Percentiles rank a stretch among this genome's conserved stretches.
Conservation (phyloP, 2,888 invertebrate species). For the Latheticus oryzae region DNA sequence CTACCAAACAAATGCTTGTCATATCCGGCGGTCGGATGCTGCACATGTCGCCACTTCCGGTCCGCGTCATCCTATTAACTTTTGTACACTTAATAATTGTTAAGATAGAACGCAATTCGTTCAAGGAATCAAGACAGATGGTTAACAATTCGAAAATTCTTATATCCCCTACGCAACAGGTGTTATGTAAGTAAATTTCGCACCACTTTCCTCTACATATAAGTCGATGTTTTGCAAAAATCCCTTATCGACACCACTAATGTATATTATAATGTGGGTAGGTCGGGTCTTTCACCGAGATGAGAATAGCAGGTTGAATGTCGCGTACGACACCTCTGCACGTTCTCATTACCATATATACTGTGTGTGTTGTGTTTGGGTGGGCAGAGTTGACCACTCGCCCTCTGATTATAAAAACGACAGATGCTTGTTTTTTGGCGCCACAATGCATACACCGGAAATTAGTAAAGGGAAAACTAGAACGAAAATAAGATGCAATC, state of each 20-base stretch:
- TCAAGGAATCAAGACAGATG: constrained; percentile 9
- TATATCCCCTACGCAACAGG: too few relatives aligned
- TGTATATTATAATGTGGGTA: constrained; percentile 45
- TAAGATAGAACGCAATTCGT: constrained; percentile 23
- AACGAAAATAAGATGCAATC: too few relatives aligned
- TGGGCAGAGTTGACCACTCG: too few relatives aligned
- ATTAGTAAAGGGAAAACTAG: too few relatives aligned
- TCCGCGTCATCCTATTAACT: constrained; percentile 33
- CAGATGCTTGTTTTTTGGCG: too few relatives aligned
- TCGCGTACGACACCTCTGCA: constrained; percentile 56
- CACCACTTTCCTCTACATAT: too few relatives aligned
- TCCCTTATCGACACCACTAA: neutral
- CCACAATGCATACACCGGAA: too few relatives aligned
- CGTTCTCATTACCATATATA: constrained; percentile 50
- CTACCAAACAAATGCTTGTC: constrained; percentile 38
- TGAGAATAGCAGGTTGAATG: constrained; percentile 57
- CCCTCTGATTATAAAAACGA: too few relatives aligned
- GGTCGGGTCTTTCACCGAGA: constrained; percentile 56
- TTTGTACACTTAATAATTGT: constrained; percentile 12
- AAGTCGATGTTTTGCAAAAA: too few relatives aligned
- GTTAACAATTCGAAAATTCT: too few relatives aligned
- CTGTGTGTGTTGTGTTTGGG: neutral
- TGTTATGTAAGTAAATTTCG: too few relatives aligned
- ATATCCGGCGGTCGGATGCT: constrained; percentile 41
- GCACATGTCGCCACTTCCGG: constrained; percentile 42